Conservation (phyloP, 1,140 invertebrate species). For the Euschistus heros region DNA sequence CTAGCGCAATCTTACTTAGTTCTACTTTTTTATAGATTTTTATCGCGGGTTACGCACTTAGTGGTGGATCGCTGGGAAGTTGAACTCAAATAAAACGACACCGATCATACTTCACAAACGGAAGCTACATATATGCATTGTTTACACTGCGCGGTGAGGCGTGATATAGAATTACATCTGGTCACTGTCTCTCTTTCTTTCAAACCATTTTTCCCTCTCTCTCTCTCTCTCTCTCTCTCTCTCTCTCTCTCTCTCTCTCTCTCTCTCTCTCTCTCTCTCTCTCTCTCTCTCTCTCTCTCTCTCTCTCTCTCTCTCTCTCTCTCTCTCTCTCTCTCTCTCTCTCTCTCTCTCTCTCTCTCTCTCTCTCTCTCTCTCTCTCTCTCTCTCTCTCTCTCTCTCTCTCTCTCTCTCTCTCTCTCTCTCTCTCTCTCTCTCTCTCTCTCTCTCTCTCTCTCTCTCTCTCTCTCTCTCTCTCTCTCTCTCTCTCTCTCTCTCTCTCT, state of each 20-base stretch:
- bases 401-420: background rate
- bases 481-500: constrained; percentile 2
- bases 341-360: background rate
- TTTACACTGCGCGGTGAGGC: too few species aligned
- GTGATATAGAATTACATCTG: too few species aligned
- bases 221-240: constrained; percentile 14
- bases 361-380: background rate
- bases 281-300: constrained; percentile 1
- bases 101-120: too few species aligned
- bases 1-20: too few species aligned
- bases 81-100: too few species aligned
- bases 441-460: background rate
- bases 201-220: background rate
- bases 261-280: constrained; percentile 7
- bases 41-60: too few species aligned
- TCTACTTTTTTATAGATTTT: too few species aligned
- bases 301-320: background rate
- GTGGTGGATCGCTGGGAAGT: too few species aligned
- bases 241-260: constrained; percentile 10
- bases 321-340: background rate
- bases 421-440: background rate
- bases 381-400: background rate
- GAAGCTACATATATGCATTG: too few species aligned
- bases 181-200: background rate
- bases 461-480: background rate